These are phyloP conservation scores for Picathartes gymnocephalus DNA, from an alignment of 2,113 vertebrate species.

Conservation along the genomic window DNA sequence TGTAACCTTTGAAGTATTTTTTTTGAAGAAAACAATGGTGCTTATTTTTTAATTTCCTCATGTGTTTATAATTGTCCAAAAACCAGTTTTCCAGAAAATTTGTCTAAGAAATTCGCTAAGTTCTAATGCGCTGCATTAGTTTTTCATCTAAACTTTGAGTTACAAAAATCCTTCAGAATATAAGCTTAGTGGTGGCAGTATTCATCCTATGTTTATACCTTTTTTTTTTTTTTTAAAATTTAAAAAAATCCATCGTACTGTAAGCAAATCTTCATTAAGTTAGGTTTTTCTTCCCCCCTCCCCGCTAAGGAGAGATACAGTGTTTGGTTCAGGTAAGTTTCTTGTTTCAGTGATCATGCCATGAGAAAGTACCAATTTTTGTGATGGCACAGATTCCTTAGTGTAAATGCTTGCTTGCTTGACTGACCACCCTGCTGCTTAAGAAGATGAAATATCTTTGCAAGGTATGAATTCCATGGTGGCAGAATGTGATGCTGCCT, in stretches of 20 bases:
- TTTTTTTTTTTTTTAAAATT: background rate
- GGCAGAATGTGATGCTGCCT: background rate
- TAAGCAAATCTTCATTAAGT: background rate
- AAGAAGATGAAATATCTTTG: background rate
- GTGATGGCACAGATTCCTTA: no score
- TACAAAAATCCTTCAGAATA: background rate
- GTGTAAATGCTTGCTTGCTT: background rate
- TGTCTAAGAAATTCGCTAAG: background rate
- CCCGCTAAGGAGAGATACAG: background rate
- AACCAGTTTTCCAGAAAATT: background rate
- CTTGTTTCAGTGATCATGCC: background rate
- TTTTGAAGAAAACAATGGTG: background rate
- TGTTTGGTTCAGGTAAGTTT: background rate
- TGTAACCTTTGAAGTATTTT: background rate
- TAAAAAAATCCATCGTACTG: background rate
- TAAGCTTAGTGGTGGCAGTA: background rate
- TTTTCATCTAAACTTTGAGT: background rate
- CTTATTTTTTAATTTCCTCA: background rate
- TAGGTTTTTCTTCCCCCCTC: background rate
- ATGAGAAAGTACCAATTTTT: no score
- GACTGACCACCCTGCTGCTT: background rate
- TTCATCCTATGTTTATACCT: background rate
- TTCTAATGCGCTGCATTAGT: background rate
- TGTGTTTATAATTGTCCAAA: background rate
- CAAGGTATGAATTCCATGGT: background rate